A percentile compares a stretch with the other conserved stretches of the same genome.
These are phyloP conservation scores for Lonchura striata DNA, from an alignment of 2,113 vertebrate species.

Conservation along the genomic window DNA sequence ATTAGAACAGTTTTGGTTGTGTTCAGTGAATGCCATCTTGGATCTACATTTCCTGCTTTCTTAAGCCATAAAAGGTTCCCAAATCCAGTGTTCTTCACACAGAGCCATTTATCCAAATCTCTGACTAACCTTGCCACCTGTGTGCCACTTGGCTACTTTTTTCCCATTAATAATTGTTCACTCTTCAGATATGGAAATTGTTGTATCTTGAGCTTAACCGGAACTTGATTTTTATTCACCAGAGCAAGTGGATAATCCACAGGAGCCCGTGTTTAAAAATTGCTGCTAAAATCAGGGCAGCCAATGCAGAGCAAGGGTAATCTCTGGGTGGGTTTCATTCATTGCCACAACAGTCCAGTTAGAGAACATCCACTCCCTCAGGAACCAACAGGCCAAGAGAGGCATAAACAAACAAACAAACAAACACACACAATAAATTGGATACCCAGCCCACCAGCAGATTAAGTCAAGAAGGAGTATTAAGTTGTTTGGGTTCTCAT, in stretches of 20 bases:
- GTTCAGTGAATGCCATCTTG: neutral
- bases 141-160: neutral
- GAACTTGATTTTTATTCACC: slow-evolving; percentile 9
- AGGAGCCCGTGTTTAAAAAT: slow-evolving; percentile 10
- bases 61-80: neutral
- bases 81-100: neutral
- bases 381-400: neutral
- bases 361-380: neutral
- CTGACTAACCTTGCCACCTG: neutral
- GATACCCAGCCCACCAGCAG: neutral
- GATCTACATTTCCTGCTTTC: neutral
- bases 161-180: accelerated
- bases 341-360: neutral
- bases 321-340: neutral
- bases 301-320: neutral
- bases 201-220: neutral
- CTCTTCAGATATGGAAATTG: neutral
- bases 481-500: slow-evolving; percentile 59
- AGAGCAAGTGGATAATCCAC: slow-evolving; percentile 26
- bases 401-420: neutral
- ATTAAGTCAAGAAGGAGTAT: slow-evolving; percentile 44
- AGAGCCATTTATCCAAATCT: neutral
- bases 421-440: neutral
- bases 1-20: neutral
- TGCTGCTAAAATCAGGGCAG: neutral